phyloP scores from a whole-genome alignment of 1,140 invertebrate genomes.

The Theocolax elegans region DNA sequence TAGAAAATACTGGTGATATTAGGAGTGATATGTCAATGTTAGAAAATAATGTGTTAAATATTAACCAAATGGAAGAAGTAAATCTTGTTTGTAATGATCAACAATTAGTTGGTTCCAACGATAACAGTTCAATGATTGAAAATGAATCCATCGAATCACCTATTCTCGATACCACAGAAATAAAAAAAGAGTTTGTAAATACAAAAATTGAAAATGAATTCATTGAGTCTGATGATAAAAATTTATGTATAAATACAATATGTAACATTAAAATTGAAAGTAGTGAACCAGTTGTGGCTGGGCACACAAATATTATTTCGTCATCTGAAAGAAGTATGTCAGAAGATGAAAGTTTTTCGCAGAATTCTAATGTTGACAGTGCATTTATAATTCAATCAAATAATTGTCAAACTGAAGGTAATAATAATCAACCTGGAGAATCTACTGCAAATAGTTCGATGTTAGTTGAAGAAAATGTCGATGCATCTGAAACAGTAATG shows the following conservation, averaged over 20 bases:
- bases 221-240: neutral
- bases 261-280: slow-evolving; percentile 6
- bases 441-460: neutral
- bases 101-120: too few relatives aligned
- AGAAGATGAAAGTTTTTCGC: neutral
- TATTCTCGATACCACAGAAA: too few relatives aligned
- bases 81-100: neutral
- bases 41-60: neutral
- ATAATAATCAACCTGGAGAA: neutral
- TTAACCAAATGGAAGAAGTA: neutral
- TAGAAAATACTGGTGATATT: neutral
- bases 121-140: too few relatives aligned
- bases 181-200: neutral
- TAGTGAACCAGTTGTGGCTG: slow-evolving; percentile 1
- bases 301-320: neutral
- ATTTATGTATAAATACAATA: neutral
- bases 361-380: neutral
- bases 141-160: too few relatives aligned
- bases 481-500: neutral
- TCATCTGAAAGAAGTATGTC: neutral
- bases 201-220: slow-evolving; percentile 6
- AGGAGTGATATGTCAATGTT: too few relatives aligned
- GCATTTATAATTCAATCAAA: slow-evolving; percentile 18
- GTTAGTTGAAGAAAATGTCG: neutral
- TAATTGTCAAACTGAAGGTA: slow-evolving; percentile 4